phyloP scores from a whole-genome alignment of 2,888 invertebrate species.

The Sympetrum striolatum region DNA sequence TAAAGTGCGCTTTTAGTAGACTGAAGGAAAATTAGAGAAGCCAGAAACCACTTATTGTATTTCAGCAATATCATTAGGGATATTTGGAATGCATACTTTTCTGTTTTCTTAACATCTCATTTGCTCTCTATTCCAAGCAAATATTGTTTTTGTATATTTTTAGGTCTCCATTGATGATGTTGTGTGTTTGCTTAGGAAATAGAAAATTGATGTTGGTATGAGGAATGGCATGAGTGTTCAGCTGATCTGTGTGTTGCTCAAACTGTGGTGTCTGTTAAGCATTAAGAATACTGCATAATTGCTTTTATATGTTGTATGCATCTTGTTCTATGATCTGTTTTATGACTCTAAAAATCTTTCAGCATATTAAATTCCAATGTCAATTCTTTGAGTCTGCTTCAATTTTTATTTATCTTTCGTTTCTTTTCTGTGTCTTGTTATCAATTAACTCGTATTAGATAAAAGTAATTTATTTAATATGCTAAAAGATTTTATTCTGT shows the following conservation, averaged over 20 bases:
- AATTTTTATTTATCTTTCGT: not conserved
- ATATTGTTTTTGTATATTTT: not conserved
- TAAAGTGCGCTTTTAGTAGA: too few species aligned
- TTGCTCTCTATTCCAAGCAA: not conserved
- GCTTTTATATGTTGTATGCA: not conserved
- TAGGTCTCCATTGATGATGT: not conserved
- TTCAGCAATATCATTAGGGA: too few species aligned
- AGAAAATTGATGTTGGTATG: slow-evolving; percentile 2
- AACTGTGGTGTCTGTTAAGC: not conserved
- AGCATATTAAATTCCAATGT: not conserved
- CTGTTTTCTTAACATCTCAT: not conserved
- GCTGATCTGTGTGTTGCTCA: not conserved
- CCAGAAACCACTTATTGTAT: too few species aligned
- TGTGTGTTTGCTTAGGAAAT: slow-evolving; percentile 3
- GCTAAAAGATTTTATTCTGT: not conserved
- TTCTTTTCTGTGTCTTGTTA: not conserved
- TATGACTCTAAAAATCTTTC: not conserved
- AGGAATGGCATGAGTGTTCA: not conserved
- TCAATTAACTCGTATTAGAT: too few species aligned
- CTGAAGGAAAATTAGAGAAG: too few species aligned
- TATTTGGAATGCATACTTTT: not conserved
- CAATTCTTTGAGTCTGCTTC: not conserved
- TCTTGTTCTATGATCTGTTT: not conserved
- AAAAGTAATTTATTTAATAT: not conserved
- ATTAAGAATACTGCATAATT: not conserved